Evolutionary conservation across 2,888 invertebrate genomes (phyloP).

Genomic region (Dynastes hyllus): DNA sequence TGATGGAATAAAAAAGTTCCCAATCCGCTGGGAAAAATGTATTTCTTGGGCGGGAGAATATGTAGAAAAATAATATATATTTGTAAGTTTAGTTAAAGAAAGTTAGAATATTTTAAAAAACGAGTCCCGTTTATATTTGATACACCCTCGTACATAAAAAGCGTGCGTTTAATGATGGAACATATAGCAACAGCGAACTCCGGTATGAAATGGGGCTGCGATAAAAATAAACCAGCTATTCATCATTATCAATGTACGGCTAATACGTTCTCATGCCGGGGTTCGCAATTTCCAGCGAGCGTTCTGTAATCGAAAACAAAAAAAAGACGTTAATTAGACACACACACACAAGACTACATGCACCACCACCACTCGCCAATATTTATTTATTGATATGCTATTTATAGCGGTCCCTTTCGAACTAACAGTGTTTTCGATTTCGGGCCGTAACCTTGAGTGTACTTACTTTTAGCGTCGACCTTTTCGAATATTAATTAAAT

Average conservation of each 20-base stretch:
- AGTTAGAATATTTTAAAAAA: too few relatives aligned
- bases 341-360: slow-evolving; percentile 2
- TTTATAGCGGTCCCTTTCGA: slow-evolving; percentile 41
- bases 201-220: slow-evolving; percentile 4
- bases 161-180: slow-evolving; percentile 10
- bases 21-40: too few relatives aligned
- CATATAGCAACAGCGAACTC: slow-evolving; percentile 12
- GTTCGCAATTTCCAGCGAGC: slow-evolving; percentile 23
- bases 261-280: slow-evolving; percentile 11
- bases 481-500: slow-evolving; percentile 42
- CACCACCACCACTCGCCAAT: slow-evolving; percentile 12
- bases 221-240: slow-evolving; percentile 36
- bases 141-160: background rate
- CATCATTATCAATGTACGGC: slow-evolving; percentile 34
- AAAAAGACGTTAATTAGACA: slow-evolving; percentile 35
- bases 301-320: slow-evolving; percentile 18
- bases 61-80: too few relatives aligned
- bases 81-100: too few relatives aligned
- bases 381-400: slow-evolving; percentile 48
- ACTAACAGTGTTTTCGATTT: slow-evolving; percentile 28
- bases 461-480: slow-evolving; percentile 34
- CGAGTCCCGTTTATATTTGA: too few relatives aligned
- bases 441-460: slow-evolving; percentile 30
- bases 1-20: too few relatives aligned
- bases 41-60: too few relatives aligned